These are phyloP conservation scores for Drosophila oshimai DNA, from an alignment of 1,140 invertebrate species.

Conservation along the genomic window DNA sequence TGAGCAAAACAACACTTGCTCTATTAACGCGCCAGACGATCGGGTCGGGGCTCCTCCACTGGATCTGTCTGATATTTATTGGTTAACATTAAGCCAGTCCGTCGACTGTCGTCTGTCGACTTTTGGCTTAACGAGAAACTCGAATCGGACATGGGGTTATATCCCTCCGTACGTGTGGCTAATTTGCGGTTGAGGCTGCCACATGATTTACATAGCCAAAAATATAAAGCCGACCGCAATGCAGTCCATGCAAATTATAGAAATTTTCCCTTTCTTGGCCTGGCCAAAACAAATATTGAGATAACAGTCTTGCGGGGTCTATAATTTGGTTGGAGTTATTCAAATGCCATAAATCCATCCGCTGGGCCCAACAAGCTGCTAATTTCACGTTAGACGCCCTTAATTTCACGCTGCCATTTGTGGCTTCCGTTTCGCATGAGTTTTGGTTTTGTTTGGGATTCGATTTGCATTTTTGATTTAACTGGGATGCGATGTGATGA, in stretches of 20 bases:
- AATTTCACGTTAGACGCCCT: conserved; percentile 67
- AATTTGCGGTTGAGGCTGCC: conserved; percentile 68
- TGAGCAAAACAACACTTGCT: conserved; percentile 82
- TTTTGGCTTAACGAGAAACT: conserved; percentile 65
- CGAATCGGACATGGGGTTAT: conserved; percentile 1
- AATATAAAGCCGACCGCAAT: neutral
- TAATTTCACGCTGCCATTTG: conserved; percentile 78
- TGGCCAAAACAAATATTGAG: conserved; percentile 66
- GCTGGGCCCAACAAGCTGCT: conserved; percentile 18
- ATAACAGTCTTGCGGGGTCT: conserved; percentile 1
- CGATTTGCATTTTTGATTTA: conserved; percentile 12
- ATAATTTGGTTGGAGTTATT: conserved; percentile 47
- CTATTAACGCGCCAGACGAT: conserved; percentile 69
- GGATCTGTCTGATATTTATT: conserved; percentile 62
- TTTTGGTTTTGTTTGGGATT: conserved; percentile 13
- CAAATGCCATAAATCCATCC: conserved; percentile 72
- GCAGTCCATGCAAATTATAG: conserved; percentile 75
- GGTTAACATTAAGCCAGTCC: conserved; percentile 60
- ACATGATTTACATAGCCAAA: conserved; percentile 73
- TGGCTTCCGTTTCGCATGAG: conserved; percentile 66
- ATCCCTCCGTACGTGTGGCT: conserved; percentile 69
- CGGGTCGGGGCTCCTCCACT: neutral
- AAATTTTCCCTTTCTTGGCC: conserved; percentile 49
- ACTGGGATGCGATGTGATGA: conserved; percentile 1
- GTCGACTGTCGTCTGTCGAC: neutral